Base-by-base conservation (phyloP, 2,888 invertebrate species). In the Acanthosepion pharaonis region DNA sequence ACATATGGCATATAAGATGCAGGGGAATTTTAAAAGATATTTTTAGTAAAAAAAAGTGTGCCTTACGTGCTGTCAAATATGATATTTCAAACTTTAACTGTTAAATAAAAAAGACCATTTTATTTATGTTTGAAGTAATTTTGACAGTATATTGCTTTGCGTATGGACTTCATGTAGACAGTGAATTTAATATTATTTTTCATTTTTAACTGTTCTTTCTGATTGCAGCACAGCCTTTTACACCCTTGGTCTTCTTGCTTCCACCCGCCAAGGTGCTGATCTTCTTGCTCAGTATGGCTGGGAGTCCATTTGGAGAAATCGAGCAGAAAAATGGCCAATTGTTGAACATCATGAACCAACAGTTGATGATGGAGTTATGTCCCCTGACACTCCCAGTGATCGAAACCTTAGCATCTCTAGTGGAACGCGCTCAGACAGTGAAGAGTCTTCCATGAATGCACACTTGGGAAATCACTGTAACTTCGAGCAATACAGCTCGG, bases 181-280 rank as follows among this genome's bases (percentile, higher is more conserved):
- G 42, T 42, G 42, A 42, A 42, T 42, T 42, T 42, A 42, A 42
- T 42, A 42, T 42, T 42, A 42, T 33, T 92, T 92, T 42, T 33
- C 5, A 23, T 92, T 5, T 92, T 9, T 49, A 5, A 25, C 49
- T 42, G 42, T 94, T 78, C 25, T 94, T 93, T 94, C 94, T 94
- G 94, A 94, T 96, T 96, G 55, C 96, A 97, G 99, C 5, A 99
- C 99, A 0, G 98, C 99, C 1, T 98, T 99, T 97, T 99, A 99
- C 97, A 98, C 98, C 15, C 98, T 99, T n/a, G 98, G 99, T 53
- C 98, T 99, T 64, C 98, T 99, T 94, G 98, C 98, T 0, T 98
- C 98, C 95, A 99, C 99, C 0, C 98, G 98, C 95, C 98, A 98
- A 95, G 99, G 99, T 9, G 99, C 99, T 2, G 98, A 99, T 97